These are phyloP conservation scores for Crocallis elinguaria DNA, from an alignment of 2,888 invertebrate genomes.

Conservation along the genomic window DNA sequence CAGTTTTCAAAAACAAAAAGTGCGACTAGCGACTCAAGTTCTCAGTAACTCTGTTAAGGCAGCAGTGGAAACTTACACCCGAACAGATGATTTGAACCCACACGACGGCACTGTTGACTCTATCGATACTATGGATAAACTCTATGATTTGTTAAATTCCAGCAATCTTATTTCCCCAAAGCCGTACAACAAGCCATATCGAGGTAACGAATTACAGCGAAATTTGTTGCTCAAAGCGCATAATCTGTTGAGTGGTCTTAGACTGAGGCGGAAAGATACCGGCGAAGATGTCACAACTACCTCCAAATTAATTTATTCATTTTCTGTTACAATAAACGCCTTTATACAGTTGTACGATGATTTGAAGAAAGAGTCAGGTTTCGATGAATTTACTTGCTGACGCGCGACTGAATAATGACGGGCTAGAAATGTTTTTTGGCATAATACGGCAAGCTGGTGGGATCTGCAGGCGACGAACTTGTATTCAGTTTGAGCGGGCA, in stretches of 20 bases:
- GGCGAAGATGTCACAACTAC: not conserved
- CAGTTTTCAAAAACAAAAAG: constrained; percentile 4
- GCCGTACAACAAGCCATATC: not conserved
- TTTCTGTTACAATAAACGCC: not conserved
- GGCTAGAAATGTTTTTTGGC: not conserved
- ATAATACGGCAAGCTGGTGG: not conserved
- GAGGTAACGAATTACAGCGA: not conserved
- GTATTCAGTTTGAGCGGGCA: not conserved
- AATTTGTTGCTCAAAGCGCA: not conserved
- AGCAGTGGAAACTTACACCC: not conserved
- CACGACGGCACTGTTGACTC: not conserved
- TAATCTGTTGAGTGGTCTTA: not conserved
- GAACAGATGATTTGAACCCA: not conserved
- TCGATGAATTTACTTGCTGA: not conserved
- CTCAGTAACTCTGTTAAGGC: not conserved
- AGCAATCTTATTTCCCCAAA: not conserved
- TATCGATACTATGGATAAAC: not conserved
- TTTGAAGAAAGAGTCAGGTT: not conserved
- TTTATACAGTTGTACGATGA: not conserved
- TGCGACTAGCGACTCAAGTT: not conserved
- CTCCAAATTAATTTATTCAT: not conserved
- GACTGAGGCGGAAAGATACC: not conserved
- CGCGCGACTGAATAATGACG: not conserved
- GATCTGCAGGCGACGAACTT: not conserved
- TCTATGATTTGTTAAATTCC: constrained; percentile 5